phyloP scores from a whole-genome alignment of 2,113 vertebrate genomes.

The Turdus rufiventris region DNA sequence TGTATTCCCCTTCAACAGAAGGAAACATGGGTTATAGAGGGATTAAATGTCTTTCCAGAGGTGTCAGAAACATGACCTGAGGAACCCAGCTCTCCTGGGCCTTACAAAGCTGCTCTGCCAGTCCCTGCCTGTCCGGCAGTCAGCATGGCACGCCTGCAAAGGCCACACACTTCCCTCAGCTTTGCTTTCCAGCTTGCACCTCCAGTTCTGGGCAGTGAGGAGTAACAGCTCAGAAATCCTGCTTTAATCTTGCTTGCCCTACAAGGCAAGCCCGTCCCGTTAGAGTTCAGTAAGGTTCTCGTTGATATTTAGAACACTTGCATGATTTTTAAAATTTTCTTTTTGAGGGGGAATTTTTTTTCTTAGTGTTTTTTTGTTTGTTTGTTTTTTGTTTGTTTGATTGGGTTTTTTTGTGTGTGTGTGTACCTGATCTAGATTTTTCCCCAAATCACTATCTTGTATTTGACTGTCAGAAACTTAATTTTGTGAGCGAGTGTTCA shows the following conservation, averaged over 20 bases:
- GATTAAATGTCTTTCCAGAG: background rate
- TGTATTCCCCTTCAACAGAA: background rate
- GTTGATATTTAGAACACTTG: background rate
- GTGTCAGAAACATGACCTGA: background rate
- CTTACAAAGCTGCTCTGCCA: background rate
- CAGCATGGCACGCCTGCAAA: background rate
- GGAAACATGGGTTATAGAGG: background rate
- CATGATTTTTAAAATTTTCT: accelerated
- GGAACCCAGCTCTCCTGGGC: background rate
- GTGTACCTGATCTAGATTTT: background rate
- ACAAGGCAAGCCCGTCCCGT: accelerated
- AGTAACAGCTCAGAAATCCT: background rate
- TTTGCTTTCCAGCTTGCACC: background rate
- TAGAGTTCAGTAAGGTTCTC: background rate
- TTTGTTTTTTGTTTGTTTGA: background rate
- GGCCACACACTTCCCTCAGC: background rate
- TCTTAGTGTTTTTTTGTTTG: background rate
- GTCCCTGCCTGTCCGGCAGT: background rate
- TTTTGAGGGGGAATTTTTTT: background rate
- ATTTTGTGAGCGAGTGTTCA: background rate
- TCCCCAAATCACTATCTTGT: background rate
- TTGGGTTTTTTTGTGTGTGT: background rate
- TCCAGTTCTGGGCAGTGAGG: background rate
- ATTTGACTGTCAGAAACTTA: background rate
- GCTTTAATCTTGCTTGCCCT: background rate